Base-by-base conservation (phyloP, 2,113 vertebrate genomes). In the Mormoops blainvillei region DNA sequence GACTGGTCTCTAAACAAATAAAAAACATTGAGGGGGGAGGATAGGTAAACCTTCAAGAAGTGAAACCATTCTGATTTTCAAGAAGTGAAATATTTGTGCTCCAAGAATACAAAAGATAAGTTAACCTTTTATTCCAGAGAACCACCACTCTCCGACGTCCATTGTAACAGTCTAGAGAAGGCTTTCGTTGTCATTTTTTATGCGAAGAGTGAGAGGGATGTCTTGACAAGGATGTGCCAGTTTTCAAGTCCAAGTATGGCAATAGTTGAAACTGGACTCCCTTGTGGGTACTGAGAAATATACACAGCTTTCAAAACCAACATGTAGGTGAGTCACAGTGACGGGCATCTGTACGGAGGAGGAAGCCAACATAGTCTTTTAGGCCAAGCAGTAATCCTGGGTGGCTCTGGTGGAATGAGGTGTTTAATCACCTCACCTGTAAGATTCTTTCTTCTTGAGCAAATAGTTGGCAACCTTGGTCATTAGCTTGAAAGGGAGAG, bases 281-380 rank as follows among this genome's bases (percentile, higher is more conserved):
- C 36, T 31, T 45, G 91, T 52, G 31, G 82, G 91, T 94, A 74
- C 81, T 89, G 54, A 93, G 77, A 95, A 95, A 73, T 73, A 82
- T 41, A 68, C 54, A 91, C 33, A 82, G 58, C 93, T 95, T 96
- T 94, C 71, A 77, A 92, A 96, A 88, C 31, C 81, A 91, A 54
- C 77, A 36, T 7, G 15, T 52, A 91, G 93, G 85, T 98, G 93
- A 98, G 76, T 98, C 96, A 97, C 91, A 92, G 45, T 67, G 76
- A 92, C 22, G 71, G 76, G 92, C 76, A 38, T 94, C 56, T 63
- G 71, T 73, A 50, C 84, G 96, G 84, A 90, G 89, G 20, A 96
- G 63, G 43, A 31, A 77, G 68, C 54, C 96, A 48, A 33, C 78
- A 45, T 70, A 45, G 94, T 58, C 78, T 58, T 77, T 73, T 19